Percentiles rank a stretch among this genome's conserved stretches.
phyloP scores from a whole-genome alignment of 2,888 invertebrate genomes.

The Meiosimyza platycephala region DNA sequence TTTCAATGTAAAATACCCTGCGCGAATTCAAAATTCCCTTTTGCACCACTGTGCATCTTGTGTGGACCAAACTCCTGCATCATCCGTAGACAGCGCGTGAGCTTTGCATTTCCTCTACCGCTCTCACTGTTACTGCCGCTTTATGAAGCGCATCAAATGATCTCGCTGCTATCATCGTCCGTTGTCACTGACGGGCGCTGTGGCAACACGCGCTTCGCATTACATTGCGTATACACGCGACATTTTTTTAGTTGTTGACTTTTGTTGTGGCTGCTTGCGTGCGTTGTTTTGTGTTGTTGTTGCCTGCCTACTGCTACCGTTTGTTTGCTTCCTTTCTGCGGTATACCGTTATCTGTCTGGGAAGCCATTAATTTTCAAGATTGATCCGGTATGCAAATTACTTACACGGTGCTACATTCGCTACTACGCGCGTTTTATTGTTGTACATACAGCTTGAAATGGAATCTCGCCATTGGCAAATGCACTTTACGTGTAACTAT shows the following conservation, averaged over 20 bases:
- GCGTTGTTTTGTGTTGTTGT: slow-evolving; percentile 20
- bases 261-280: neutral
- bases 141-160: neutral
- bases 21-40: too few relatives aligned
- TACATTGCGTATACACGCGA: slow-evolving; percentile 5
- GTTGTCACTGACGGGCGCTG: neutral
- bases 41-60: too few relatives aligned
- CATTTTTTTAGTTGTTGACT: slow-evolving; percentile 3
- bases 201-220: neutral
- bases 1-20: too few relatives aligned
- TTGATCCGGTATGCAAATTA: slow-evolving; percentile 65
- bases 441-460: too few relatives aligned
- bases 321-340: slow-evolving; percentile 47
- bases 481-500: neutral
- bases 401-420: slow-evolving; percentile 51
- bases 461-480: neutral
- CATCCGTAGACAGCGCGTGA: slow-evolving; percentile 1
- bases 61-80: too few relatives aligned
- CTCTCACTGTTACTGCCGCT: neutral
- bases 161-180: neutral
- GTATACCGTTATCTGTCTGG: slow-evolving; percentile 62
- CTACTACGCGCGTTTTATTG: too few relatives aligned
- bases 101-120: slow-evolving; percentile 10
- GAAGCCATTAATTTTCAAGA: slow-evolving; percentile 65
- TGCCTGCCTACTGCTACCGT: slow-evolving; percentile 11